Percentiles rank a stretch among this genome's conserved stretches.
These are phyloP conservation scores for Aramus guarauna DNA, from an alignment of 2,113 vertebrate species.

Conservation along the genomic window DNA sequence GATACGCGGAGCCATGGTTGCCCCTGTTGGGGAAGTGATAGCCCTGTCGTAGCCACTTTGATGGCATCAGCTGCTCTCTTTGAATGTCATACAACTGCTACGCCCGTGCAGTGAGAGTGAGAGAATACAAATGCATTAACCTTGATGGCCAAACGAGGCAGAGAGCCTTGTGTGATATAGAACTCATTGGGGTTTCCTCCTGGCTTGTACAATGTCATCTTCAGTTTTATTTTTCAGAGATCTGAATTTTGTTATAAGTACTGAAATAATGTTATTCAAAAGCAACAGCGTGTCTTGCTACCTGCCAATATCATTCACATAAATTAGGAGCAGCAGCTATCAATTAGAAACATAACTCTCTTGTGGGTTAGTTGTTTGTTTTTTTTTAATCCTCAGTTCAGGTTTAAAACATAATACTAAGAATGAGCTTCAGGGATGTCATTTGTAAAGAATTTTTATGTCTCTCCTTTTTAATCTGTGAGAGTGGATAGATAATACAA, in stretches of 20 bases:
- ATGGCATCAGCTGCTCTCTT: not conserved
- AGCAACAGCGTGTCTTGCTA: not conserved
- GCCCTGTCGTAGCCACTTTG: not conserved
- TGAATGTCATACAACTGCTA: not conserved
- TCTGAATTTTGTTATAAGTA: not conserved
- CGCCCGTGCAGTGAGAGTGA: not conserved
- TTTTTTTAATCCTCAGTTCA: conserved; percentile 5
- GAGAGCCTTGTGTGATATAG: not conserved
- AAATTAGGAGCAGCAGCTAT: not conserved
- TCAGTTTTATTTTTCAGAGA: not conserved
- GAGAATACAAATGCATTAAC: not conserved
- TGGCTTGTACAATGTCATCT: not conserved
- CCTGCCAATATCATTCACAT: not conserved
- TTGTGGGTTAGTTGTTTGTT: not conserved
- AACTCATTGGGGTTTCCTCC: not conserved
- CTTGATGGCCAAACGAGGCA: not conserved
- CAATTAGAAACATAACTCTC: not conserved
- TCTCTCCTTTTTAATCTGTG: not conserved
- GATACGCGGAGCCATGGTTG: not conserved
- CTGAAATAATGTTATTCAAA: not conserved
- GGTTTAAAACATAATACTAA: not conserved
- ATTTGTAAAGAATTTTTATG: conserved; percentile 1
- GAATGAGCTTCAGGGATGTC: not conserved
- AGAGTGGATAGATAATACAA: not conserved
- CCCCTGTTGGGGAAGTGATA: not conserved